Evolutionary conservation across 2,113 vertebrate genomes (phyloP).

Genomic region (Lampris incognitus): DNA sequence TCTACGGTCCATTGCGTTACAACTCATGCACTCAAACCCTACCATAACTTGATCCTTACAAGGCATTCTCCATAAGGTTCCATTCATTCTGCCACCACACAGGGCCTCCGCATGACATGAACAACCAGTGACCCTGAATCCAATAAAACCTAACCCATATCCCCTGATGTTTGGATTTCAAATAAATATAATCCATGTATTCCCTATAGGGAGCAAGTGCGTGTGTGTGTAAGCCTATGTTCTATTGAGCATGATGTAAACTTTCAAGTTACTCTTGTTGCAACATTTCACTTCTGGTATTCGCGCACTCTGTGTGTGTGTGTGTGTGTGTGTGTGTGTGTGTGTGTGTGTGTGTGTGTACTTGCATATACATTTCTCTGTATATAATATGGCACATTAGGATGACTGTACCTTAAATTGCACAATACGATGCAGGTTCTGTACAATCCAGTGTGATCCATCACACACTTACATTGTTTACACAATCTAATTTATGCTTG

Average conservation of each 20-base stretch:
- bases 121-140: constrained; percentile 13
- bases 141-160: constrained; percentile 21
- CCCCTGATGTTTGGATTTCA: constrained; percentile 1
- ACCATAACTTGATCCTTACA: constrained; percentile 18
- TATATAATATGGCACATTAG: constrained; percentile 31
- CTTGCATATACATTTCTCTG: constrained; percentile 30
- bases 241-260: constrained; percentile 53
- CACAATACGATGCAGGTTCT: constrained; percentile 1
- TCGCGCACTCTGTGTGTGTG: background rate
- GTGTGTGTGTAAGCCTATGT: constrained; percentile 24
- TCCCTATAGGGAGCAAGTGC: background rate
- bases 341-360: constrained; percentile 22
- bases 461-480: constrained; percentile 35
- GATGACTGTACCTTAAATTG: constrained; percentile 15
- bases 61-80: constrained; percentile 40
- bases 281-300: constrained; percentile 58
- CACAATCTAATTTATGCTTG: constrained; percentile 51
- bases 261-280: constrained; percentile 22
- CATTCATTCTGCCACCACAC: constrained; percentile 21
- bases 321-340: background rate
- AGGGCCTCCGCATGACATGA: constrained; percentile 32
- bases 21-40: constrained; percentile 23
- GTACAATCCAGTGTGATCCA: constrained; percentile 10
- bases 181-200: constrained; percentile 6
- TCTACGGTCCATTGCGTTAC: constrained; percentile 24